A percentile compares a stretch with the other conserved stretches of the same genome.
These are phyloP conservation scores for Callospermophilus lateralis DNA, from an alignment of 2,113 vertebrate species.

Conservation along the genomic window DNA sequence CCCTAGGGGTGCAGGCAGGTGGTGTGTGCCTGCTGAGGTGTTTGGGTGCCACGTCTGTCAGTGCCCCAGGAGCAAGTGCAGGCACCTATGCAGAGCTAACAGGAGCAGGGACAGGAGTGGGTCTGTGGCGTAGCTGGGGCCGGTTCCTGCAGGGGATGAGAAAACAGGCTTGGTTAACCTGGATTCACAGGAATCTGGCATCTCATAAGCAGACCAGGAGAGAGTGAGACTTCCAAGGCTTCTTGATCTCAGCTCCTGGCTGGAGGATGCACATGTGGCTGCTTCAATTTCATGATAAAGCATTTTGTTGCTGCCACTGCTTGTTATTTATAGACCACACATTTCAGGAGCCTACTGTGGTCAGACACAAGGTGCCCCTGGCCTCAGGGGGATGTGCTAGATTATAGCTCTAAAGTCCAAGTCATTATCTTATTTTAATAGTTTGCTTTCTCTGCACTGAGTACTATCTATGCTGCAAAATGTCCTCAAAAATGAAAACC, in stretches of 20 bases:
- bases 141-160: conserved; percentile 88
- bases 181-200: rapidly evolving
- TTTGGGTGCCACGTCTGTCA: conserved; percentile 86
- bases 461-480: background rate
- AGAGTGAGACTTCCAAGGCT: rapidly evolving
- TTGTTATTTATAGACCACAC: background rate
- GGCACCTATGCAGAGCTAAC: conserved; percentile 92
- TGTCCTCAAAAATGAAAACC: background rate
- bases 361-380: background rate
- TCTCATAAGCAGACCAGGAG: background rate
- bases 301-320: background rate
- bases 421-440: background rate
- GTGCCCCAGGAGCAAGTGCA: conserved; percentile 91
- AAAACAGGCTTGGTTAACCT: background rate
- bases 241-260: too few species aligned
- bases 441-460: background rate
- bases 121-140: conserved; percentile 88
- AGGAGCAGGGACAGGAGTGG: conserved; percentile 90
- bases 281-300: rapidly evolving
- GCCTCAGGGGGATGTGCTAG: background rate
- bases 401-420: background rate
- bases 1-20: conserved; percentile 66
- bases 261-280: rapidly evolving
- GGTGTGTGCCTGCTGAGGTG: conserved; percentile 76
- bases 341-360: background rate